These are phyloP conservation scores for Cerceris ruficornis DNA, from an alignment of 2,888 invertebrate species.

Conservation along the genomic window DNA sequence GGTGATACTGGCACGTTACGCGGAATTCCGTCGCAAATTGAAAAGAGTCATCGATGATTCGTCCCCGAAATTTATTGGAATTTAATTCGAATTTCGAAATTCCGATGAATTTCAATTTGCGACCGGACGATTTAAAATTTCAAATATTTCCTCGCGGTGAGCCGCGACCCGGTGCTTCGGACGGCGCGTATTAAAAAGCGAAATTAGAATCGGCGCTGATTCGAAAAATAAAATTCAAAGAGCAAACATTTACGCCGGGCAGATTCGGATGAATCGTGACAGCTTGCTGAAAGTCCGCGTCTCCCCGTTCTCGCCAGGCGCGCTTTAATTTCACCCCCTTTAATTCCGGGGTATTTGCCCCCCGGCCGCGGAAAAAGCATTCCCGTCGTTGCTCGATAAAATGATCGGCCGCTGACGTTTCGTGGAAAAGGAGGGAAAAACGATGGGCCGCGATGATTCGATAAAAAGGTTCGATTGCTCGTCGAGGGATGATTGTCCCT, in stretches of 20 bases:
- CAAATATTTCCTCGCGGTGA: too few species aligned
- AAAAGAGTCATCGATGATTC: too few species aligned
- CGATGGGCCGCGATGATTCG: conserved; percentile 64
- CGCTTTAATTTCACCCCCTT: conserved; percentile 19
- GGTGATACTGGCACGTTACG: too few species aligned
- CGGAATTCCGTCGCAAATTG: too few species aligned
- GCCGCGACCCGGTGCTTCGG: too few species aligned
- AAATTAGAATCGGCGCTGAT: too few species aligned
- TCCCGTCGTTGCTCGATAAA: conserved; percentile 53
- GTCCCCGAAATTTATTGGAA: too few species aligned
- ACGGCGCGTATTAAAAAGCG: too few species aligned
- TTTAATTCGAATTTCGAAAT: too few species aligned
- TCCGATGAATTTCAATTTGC: too few species aligned
- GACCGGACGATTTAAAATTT: too few species aligned
- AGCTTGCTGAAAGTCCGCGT: neutral
- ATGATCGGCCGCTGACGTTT: conserved; percentile 52
- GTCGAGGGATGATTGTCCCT: conserved; percentile 74
- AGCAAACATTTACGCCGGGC: too few species aligned
- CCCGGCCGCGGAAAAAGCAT: conserved; percentile 41
- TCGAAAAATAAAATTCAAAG: neutral
- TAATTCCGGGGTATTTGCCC: conserved; percentile 38
- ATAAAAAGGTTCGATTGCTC: conserved; percentile 70
- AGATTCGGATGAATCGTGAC: conserved; percentile 6
- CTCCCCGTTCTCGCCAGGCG: neutral
- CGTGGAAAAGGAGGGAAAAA: conserved; percentile 43